Percentiles rank a stretch among this genome's conserved stretches.
Conservation (phyloP, 2,113 vertebrate genomes). For the Mustelus asterias region DNA sequence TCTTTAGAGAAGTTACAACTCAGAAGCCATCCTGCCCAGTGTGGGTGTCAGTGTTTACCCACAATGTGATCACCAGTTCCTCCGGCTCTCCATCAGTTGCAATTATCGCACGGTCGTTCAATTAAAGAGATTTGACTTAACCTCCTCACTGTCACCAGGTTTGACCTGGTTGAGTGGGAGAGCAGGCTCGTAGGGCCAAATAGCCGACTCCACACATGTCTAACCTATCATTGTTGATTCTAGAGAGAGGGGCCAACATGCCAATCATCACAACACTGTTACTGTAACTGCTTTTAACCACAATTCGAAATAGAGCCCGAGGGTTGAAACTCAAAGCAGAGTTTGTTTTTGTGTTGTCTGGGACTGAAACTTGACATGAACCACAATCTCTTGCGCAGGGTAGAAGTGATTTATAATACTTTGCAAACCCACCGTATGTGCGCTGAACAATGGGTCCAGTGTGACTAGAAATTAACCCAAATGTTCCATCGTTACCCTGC, state of each 20-base stretch:
- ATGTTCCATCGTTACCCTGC: not conserved
- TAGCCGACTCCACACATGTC: not conserved
- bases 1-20: not conserved
- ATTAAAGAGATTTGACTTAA: not conserved
- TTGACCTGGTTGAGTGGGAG: not conserved
- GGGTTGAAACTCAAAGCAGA: not conserved
- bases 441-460: not conserved
- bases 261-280: not conserved
- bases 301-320: not conserved
- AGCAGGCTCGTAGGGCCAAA: not conserved
- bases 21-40: not conserved
- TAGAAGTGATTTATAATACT: not conserved
- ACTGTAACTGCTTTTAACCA: not conserved
- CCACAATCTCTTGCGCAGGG: not conserved
- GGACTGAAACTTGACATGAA: not conserved
- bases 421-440: not conserved
- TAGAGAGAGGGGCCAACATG: not conserved
- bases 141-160: not conserved
- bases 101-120: not conserved
- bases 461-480: not conserved
- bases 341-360: not conserved
- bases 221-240: not conserved
- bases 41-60: not conserved
- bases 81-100: not conserved
- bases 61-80: not conserved